Evolutionary conservation across 1,140 invertebrate species (phyloP).

Genomic region (Lanistes nyassanus): DNA sequence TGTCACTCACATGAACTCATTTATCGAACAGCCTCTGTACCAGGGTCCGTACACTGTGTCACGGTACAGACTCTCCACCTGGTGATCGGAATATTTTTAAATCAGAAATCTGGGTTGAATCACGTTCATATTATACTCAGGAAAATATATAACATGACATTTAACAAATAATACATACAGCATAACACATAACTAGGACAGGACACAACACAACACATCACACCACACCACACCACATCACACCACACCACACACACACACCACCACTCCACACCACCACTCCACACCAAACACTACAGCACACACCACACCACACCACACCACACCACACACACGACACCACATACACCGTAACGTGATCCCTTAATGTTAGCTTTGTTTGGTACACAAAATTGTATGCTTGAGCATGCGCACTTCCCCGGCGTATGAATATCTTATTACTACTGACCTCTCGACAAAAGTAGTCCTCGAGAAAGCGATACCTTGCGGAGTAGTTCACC

Average conservation of each 20-base stretch:
- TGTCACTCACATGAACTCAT: slow-evolving; percentile 9
- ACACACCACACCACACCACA: no score
- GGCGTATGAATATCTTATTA: no score
- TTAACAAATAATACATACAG: no score
- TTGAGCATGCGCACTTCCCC: no score
- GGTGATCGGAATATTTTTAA: background rate
- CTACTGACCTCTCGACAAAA: slow-evolving; percentile 22
- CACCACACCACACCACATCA: background rate
- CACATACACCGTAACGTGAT: background rate
- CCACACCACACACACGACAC: no score
- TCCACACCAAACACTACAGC: background rate
- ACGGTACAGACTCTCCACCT: background rate
- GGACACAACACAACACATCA: background rate
- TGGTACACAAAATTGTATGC: no score
- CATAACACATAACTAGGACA: no score
- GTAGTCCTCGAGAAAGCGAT: background rate
- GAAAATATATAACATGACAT: no score
- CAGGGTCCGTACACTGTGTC: background rate
- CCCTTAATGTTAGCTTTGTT: background rate
- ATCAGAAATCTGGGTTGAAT: background rate
- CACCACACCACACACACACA: no score
- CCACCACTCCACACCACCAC: background rate
- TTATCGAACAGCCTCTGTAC: background rate
- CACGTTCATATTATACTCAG: no score
- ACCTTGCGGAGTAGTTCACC: background rate